Conservation (phyloP, 1,140 invertebrate genomes). For the Elysia chlorotica region DNA sequence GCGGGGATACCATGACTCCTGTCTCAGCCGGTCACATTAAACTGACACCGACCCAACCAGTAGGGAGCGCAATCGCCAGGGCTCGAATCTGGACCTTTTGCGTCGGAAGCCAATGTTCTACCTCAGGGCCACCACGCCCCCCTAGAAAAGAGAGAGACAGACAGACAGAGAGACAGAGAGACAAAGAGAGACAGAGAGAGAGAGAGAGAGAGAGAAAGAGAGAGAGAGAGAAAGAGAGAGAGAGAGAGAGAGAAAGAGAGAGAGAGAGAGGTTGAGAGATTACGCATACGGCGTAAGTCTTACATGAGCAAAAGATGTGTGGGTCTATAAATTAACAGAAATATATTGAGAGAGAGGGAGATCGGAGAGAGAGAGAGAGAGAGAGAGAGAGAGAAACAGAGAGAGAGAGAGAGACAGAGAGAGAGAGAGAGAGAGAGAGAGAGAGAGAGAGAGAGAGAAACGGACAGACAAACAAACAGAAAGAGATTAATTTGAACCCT, state of each 20-base stretch:
- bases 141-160: no score
- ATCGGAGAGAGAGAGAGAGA: neutral
- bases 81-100: no score
- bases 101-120: no score
- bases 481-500: neutral
- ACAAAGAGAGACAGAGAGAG: neutral
- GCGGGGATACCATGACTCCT: no score
- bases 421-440: neutral
- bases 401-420: constrained; percentile 1
- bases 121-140: no score
- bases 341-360: neutral
- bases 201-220: neutral
- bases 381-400: constrained; percentile 3
- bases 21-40: no score
- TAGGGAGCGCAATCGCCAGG: no score
- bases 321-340: neutral
- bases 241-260: neutral
- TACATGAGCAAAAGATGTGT: neutral
- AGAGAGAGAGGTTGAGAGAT: neutral
- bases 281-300: neutral
- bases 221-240: neutral
- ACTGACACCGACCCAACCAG: no score
- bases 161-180: neutral
- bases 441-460: neutral
- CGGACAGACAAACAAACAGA: no score